Percentiles rank a stretch among this genome's conserved stretches.
Conservation (phyloP, 2,888 invertebrate species). For the Sialis fuliginosa region DNA sequence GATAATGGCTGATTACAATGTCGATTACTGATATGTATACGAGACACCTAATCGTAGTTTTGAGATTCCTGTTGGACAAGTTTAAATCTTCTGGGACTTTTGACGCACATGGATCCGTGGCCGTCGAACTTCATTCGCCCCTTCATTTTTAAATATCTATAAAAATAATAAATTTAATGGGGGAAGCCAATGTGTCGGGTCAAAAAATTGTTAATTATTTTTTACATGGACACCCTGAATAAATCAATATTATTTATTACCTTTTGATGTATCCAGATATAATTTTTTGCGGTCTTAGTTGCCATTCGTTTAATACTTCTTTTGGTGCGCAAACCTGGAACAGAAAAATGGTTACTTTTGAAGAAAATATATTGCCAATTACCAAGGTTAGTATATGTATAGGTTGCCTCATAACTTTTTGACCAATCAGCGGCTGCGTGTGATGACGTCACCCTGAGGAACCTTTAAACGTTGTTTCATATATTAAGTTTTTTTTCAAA, state of each 20-base stretch:
- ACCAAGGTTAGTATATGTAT: background rate
- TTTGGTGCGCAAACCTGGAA: slow-evolving; percentile 66
- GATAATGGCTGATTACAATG: no score
- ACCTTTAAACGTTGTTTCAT: no score
- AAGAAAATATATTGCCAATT: no score
- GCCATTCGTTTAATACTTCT: slow-evolving; percentile 81
- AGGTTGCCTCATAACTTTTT: no score
- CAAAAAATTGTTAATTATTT: no score
- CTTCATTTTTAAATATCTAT: slow-evolving; percentile 48
- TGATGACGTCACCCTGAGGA: no score
- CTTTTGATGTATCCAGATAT: slow-evolving; percentile 70
- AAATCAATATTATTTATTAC: slow-evolving; percentile 13
- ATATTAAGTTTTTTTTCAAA: no score
- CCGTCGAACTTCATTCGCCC: slow-evolving; percentile 54
- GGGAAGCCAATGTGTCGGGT: no score
- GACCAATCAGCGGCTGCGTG: no score
- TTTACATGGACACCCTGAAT: no score
- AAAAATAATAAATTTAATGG: no score
- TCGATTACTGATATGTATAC: slow-evolving; percentile 8
- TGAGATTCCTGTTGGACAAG: slow-evolving; percentile 82
- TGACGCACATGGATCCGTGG: slow-evolving; percentile 64
- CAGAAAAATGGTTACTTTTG: slow-evolving; percentile 11
- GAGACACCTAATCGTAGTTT: slow-evolving; percentile 56
- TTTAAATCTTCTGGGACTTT: slow-evolving; percentile 74
- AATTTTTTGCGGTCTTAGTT: slow-evolving; percentile 70